A percentile compares a stretch with the other conserved stretches of the same genome.
phyloP scores from a whole-genome alignment of 2,888 invertebrate genomes.

The Coelogynopora nodosa region DNA sequence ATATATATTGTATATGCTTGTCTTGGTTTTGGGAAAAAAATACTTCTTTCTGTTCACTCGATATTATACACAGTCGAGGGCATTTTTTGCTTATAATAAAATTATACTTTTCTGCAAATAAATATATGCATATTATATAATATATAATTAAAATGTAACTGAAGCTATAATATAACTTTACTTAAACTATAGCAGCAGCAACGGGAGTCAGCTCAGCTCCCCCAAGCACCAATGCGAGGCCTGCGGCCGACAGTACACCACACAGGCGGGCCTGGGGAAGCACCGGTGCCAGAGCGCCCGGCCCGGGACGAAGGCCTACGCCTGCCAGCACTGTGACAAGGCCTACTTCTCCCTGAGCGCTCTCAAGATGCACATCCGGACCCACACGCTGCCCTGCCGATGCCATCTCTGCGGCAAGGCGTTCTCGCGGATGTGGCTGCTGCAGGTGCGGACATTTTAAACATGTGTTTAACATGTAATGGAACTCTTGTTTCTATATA shows the following conservation, averaged over 20 bases:
- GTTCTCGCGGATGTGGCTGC: slow-evolving; percentile 90
- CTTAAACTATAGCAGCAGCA: no score
- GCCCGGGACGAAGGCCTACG: slow-evolving; percentile 33
- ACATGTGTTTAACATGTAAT: no score
- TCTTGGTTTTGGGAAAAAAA: no score
- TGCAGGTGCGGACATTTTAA: slow-evolving; percentile 95
- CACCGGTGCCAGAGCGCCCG: slow-evolving; percentile 34
- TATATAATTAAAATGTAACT: no score
- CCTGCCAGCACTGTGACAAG: slow-evolving; percentile 92
- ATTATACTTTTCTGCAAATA: no score
- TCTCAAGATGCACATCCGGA: slow-evolving; percentile 95
- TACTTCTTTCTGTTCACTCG: no score
- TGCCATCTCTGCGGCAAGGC: slow-evolving; percentile 93
- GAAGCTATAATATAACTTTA: no score
- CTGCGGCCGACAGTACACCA: slow-evolving; percentile 38
- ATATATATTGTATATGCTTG: no score
- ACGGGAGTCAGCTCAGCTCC: background rate
- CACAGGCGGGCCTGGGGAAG: slow-evolving; percentile 37
- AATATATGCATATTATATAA: no score
- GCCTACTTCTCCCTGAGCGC: slow-evolving; percentile 90
- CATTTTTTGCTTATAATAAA: no score
- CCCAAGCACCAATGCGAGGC: slow-evolving; percentile 39
- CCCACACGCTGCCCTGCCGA: slow-evolving; percentile 93
- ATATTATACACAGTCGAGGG: no score
- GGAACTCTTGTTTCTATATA: no score